phyloP scores from a whole-genome alignment of 2,797 vertebrate genomes.

The Geotrypetes seraphini region DNA sequence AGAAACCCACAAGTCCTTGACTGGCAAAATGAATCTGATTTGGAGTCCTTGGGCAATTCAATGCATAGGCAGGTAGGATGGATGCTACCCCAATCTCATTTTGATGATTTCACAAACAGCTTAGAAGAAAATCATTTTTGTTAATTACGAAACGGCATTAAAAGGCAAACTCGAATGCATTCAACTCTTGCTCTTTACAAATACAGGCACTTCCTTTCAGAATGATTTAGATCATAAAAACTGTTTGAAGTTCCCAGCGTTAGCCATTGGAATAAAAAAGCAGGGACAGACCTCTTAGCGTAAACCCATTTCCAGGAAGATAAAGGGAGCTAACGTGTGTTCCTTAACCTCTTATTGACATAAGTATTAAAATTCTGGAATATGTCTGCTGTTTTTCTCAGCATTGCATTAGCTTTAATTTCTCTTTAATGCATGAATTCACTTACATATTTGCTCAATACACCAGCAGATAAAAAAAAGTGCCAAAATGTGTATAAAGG shows the following conservation, averaged over 20 bases:
- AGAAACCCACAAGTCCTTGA: no score
- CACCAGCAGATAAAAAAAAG: conserved; percentile 41
- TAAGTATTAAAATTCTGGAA: conserved; percentile 40
- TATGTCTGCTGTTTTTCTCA: conserved; percentile 40
- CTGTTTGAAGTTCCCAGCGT: conserved; percentile 24
- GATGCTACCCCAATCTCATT: neutral
- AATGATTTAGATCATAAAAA: conserved; percentile 27
- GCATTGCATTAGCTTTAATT: conserved; percentile 51
- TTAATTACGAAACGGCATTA: conserved; percentile 7
- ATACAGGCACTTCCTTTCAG: conserved; percentile 20
- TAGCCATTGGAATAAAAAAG: conserved; percentile 26
- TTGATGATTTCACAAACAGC: neutral
- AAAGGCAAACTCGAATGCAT: neutral
- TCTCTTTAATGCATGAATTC: conserved; percentile 50
- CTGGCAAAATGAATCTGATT: no score
- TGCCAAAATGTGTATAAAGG: conserved; percentile 43
- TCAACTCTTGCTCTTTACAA: conserved; percentile 10
- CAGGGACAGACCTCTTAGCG: conserved; percentile 24
- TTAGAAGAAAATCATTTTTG: conserved; percentile 14
- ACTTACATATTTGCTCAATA: conserved; percentile 52
- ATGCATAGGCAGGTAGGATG: neutral
- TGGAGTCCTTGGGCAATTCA: no score
- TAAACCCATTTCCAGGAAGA: conserved; percentile 42
- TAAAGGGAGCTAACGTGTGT: conserved; percentile 38
- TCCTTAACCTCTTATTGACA: conserved; percentile 31